These are phyloP conservation scores for Protaetia brevitarsis DNA, from an alignment of 1,140 invertebrate genomes.

Conservation along the genomic window DNA sequence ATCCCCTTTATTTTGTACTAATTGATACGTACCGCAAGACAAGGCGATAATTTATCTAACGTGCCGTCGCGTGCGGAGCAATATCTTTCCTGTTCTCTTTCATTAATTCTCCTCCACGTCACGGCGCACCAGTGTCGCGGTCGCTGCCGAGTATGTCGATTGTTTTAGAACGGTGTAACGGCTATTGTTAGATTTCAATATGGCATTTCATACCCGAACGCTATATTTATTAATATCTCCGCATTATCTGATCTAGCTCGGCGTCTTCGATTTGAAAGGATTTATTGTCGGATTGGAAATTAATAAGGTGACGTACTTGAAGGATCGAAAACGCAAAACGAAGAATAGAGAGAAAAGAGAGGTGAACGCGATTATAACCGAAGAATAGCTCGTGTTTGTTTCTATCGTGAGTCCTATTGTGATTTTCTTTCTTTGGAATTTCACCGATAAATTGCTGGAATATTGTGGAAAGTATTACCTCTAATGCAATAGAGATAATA, in stretches of 20 bases:
- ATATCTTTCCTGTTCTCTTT: background rate
- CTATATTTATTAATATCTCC: conserved; percentile 14
- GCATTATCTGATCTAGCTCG: background rate
- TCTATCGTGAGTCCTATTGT: no score
- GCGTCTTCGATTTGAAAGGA: background rate
- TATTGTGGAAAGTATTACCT: no score
- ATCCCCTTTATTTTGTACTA: background rate
- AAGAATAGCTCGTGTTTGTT: no score
- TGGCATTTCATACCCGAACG: conserved; percentile 8
- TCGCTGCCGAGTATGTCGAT: background rate
- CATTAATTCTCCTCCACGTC: background rate
- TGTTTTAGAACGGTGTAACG: background rate
- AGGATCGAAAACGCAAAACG: no score
- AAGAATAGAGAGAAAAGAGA: no score
- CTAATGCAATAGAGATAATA: no score
- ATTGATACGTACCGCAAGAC: background rate
- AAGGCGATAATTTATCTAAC: conserved; percentile 5
- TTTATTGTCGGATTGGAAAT: conserved; percentile 11
- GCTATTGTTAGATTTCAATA: conserved; percentile 14
- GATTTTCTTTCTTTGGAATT: no score
- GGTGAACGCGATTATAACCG: no score
- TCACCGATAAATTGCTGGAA: no score
- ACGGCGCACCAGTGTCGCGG: background rate
- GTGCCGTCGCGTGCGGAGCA: background rate
- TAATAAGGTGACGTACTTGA: no score